These are phyloP conservation scores for Acromyrmex echinatior DNA, from an alignment of 1,140 invertebrate genomes.

Conservation along the genomic window DNA sequence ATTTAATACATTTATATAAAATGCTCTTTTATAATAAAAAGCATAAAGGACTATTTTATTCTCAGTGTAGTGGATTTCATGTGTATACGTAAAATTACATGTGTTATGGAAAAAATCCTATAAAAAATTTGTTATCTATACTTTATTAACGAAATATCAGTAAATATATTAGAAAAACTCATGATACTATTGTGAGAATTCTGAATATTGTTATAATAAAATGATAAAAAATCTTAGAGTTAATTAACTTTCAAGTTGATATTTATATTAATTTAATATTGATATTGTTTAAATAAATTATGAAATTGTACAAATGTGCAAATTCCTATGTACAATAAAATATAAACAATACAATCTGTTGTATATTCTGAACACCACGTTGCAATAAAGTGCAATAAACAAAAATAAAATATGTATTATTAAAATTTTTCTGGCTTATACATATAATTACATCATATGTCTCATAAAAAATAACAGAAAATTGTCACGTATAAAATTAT, in stretches of 20 bases:
- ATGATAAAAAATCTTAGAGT: background rate
- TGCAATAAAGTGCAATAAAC: conserved; percentile 22
- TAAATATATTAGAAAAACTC: no score
- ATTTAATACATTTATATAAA: background rate
- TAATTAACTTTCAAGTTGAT: conserved; percentile 4
- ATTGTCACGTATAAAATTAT: background rate
- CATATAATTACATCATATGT: background rate
- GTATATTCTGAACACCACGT: background rate
- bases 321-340: background rate
- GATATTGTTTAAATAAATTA: background rate
- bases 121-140: no score
- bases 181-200: background rate
- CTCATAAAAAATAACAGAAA: conserved; percentile 33
- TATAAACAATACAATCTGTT: background rate
- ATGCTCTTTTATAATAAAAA: background rate
- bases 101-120: no score
- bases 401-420: conserved; percentile 14
- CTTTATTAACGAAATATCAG: no score
- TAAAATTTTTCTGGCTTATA: conserved; percentile 11
- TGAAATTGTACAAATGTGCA: background rate
- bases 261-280: conserved; percentile 4
- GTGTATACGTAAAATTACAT: no score
- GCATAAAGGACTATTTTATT: background rate
- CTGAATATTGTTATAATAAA: background rate
- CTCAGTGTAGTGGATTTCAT: no score